Evolutionary conservation across 1,140 invertebrate genomes (phyloP).

Genomic region (Drosophila sechellia): DNA sequence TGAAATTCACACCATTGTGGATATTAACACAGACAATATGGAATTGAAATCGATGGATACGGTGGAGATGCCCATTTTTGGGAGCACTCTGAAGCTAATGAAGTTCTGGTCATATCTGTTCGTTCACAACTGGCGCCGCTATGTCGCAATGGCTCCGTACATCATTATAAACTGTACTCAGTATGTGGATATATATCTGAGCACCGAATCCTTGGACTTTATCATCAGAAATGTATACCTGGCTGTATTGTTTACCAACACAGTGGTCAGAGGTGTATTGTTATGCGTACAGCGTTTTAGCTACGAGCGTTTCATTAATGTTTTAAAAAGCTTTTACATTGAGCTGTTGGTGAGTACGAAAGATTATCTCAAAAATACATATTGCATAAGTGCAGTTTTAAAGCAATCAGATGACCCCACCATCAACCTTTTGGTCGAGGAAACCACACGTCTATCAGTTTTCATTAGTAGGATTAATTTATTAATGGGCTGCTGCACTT

Average conservation of each 20-base stretch:
- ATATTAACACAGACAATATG: conserved; percentile 23
- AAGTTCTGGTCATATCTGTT: conserved; percentile 78
- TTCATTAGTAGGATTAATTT: conserved; percentile 67
- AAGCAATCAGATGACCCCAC: conserved; percentile 41
- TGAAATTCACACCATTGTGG: conserved; percentile 11
- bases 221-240: conserved; percentile 74
- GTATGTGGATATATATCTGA: conserved; percentile 73
- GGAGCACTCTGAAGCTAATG: conserved; percentile 63
- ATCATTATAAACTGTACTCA: conserved; percentile 66
- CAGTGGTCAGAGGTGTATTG: conserved; percentile 57
- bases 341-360: conserved; percentile 45
- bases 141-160: conserved; percentile 64
- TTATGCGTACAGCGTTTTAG: conserved; percentile 57
- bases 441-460: conserved; percentile 56
- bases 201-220: conserved; percentile 68
- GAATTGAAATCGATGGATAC: conserved; percentile 52
- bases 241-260: conserved; percentile 70
- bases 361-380: too few relatives aligned
- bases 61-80: conserved; percentile 64
- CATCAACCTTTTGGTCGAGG: conserved; percentile 36
- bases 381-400: not conserved
- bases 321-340: conserved; percentile 48
- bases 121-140: conserved; percentile 75
- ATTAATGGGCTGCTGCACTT: conserved; percentile 66
- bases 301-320: conserved; percentile 60